Conservation (phyloP, 1,140 invertebrate species). For the Ylistrum balloti region DNA sequence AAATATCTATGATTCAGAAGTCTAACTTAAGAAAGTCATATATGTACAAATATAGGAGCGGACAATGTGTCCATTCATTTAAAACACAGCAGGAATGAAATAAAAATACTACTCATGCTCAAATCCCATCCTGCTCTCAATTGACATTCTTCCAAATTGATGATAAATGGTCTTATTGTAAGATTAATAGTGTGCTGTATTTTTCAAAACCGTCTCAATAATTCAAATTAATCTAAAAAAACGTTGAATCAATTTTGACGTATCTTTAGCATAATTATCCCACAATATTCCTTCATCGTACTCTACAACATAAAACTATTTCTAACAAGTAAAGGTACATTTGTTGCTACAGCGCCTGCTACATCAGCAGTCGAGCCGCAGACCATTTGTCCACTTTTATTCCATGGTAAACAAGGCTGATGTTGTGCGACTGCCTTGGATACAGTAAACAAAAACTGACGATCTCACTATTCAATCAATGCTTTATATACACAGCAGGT, state of each 20-base stretch:
- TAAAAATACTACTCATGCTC: no score
- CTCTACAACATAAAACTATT: no score
- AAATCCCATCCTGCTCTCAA: no score
- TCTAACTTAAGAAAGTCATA: background rate
- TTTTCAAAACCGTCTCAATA: no score
- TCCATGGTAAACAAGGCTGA: background rate
- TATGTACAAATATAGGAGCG: background rate
- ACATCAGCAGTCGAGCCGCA: slow-evolving; percentile 1
- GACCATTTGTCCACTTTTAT: background rate
- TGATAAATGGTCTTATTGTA: no score
- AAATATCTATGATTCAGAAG: background rate
- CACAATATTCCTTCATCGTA: no score
- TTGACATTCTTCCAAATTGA: no score
- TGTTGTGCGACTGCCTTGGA: background rate
- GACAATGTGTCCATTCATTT: slow-evolving; percentile 8
- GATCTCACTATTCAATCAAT: slow-evolving; percentile 13
- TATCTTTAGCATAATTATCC: no score
- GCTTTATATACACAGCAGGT: background rate
- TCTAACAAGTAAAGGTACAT: no score
- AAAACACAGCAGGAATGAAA: background rate
- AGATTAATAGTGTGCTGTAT: no score
- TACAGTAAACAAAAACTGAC: background rate
- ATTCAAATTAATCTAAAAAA: no score
- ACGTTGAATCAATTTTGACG: no score
- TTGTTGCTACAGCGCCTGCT: background rate